These are phyloP conservation scores for Gymnothorax javanicus DNA, from an alignment of 2,797 vertebrate genomes.

Conservation along the genomic window DNA sequence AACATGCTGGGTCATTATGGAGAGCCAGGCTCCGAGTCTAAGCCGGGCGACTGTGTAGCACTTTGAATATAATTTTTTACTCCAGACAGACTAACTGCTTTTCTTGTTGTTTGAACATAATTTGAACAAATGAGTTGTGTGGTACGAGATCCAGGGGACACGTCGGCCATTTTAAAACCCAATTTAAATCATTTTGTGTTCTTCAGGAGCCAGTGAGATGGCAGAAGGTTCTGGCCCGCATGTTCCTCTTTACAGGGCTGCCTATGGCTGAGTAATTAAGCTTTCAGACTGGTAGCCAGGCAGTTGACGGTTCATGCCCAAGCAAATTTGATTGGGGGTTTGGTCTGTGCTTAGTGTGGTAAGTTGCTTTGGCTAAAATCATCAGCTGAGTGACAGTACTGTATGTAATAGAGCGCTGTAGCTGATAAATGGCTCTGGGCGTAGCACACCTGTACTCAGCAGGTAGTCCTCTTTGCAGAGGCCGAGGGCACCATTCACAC, in stretches of 20 bases:
- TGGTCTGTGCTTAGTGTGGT: no score
- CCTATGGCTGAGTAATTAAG: no score
- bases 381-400: no score
- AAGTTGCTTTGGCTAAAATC: no score
- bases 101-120: conserved; percentile 20
- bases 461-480: neutral
- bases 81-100: conserved; percentile 31
- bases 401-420: neutral
- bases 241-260: no score
- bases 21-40: neutral
- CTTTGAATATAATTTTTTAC: conserved; percentile 34
- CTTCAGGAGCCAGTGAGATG: conserved; percentile 20
- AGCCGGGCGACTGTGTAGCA: conserved; percentile 19
- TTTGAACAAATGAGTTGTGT: conserved; percentile 32
- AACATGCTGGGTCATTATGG: conserved; percentile 26
- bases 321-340: no score
- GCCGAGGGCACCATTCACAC: neutral
- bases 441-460: neutral
- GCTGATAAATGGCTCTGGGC: neutral
- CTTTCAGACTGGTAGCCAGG: no score
- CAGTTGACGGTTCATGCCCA: no score
- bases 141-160: conserved; percentile 26
- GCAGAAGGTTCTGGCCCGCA: neutral
- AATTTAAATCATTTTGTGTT: conserved; percentile 42
- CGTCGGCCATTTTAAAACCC: conserved; percentile 25